These are phyloP conservation scores for Plebejus anna DNA, from an alignment of 2,888 invertebrate species.

Conservation along the genomic window DNA sequence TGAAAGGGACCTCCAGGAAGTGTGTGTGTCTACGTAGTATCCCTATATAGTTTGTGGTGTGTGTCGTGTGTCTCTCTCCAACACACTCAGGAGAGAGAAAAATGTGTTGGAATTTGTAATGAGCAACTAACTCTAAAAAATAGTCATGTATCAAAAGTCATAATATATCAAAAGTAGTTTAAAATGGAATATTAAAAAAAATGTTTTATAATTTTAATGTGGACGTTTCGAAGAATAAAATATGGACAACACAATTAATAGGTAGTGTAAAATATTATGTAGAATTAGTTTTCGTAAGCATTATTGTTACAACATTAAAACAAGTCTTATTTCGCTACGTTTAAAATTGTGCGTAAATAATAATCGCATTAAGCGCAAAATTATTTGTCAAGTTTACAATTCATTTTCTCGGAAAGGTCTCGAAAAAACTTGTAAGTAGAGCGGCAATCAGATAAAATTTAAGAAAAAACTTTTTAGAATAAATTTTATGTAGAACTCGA, in stretches of 20 bases:
- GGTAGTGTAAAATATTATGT: no score
- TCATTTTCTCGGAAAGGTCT: conserved; percentile 44
- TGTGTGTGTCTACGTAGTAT: neutral
- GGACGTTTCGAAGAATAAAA: no score
- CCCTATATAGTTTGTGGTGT: no score
- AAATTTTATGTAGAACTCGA: conserved; percentile 51
- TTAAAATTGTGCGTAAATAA: conserved; percentile 39
- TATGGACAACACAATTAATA: no score
- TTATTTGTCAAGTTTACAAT: conserved; percentile 40
- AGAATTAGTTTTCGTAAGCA: neutral
- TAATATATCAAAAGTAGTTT: no score
- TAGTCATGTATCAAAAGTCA: no score
- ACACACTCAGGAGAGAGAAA: no score
- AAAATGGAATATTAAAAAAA: no score
- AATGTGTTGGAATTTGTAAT: neutral
- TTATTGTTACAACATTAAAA: neutral
- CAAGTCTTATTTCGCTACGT: conserved; percentile 35
- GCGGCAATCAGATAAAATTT: conserved; percentile 57
- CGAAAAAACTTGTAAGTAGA: conserved; percentile 43
- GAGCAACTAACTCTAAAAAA: no score
- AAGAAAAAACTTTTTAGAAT: conserved; percentile 51
- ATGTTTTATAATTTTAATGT: no score
- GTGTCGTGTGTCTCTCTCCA: neutral
- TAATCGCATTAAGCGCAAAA: conserved; percentile 37
- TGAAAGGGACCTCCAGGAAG: neutral